These are phyloP conservation scores for Gambusia yucatana DNA, from an alignment of 2,797 vertebrate species.

Conservation along the genomic window DNA sequence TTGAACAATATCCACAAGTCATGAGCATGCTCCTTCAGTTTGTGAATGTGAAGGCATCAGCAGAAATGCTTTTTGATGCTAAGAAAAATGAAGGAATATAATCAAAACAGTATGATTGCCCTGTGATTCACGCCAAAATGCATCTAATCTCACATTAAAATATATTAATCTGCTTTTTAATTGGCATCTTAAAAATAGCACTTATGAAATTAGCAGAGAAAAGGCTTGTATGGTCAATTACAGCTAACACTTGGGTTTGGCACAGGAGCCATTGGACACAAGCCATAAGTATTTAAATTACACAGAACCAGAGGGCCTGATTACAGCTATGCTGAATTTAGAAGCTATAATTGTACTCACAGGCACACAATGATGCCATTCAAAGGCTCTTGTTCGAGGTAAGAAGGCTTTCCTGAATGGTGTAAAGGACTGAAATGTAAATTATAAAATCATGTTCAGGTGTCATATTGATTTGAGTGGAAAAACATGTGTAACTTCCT, in stretches of 20 bases:
- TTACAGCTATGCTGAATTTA: conserved; percentile 73
- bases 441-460: conserved; percentile 51
- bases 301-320: conserved; percentile 75
- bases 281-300: conserved; percentile 78
- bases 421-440: conserved; percentile 39
- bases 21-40: conserved; percentile 32
- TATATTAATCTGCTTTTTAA: conserved; percentile 77
- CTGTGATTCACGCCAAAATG: conserved; percentile 68
- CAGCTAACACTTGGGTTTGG: conserved; percentile 75
- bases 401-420: conserved; percentile 44
- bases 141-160: conserved; percentile 76
- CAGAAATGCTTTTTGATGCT: conserved; percentile 50
- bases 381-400: conserved; percentile 57
- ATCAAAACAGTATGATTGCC: conserved; percentile 65
- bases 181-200: conserved; percentile 80
- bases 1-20: conserved; percentile 36
- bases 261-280: conserved; percentile 75
- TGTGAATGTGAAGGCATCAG: conserved; percentile 16
- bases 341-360: conserved; percentile 66
- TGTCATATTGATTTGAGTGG: conserved; percentile 48
- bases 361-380: conserved; percentile 65
- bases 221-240: conserved; percentile 80
- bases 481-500: conserved; percentile 29
- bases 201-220: conserved; percentile 77
- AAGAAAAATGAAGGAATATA: conserved; percentile 59